Percentiles rank a stretch among this genome's conserved stretches.
phyloP scores from a whole-genome alignment of 1,140 invertebrate species.

The Diabrotica virgifera region DNA sequence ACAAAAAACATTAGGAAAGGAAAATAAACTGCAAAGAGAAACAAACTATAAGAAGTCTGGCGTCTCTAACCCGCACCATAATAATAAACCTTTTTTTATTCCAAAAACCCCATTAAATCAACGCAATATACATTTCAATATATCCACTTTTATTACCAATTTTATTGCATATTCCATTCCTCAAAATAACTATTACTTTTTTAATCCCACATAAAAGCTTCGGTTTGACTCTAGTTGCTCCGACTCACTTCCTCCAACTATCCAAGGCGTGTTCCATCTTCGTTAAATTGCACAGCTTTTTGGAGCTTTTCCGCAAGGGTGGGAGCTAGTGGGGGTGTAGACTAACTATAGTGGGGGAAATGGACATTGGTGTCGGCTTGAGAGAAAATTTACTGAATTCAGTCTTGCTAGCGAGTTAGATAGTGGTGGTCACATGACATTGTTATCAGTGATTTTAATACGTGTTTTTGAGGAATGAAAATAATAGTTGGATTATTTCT shows the following conservation, averaged over 20 bases:
- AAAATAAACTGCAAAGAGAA: not conserved
- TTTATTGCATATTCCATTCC: conserved; percentile 22
- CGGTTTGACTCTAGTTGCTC: not conserved
- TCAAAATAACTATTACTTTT: conserved; percentile 31
- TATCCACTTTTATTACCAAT: conserved; percentile 16
- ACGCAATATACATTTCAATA: conserved; percentile 21
- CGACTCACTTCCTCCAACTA: conserved; percentile 5
- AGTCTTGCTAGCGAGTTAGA: not conserved
- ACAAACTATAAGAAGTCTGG: not conserved
- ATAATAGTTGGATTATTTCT: not conserved
- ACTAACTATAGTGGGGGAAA: conserved; percentile 28
- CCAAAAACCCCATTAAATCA: conserved; percentile 15
- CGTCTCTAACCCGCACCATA: not conserved
- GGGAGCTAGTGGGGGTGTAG: conserved; percentile 28
- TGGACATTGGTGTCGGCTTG: conserved; percentile 5
- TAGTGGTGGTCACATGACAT: not conserved
- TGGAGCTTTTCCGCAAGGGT: conserved; percentile 22
- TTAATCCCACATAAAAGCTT: conserved; percentile 27
- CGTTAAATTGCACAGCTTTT: conserved; percentile 26
- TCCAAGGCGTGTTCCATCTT: conserved; percentile 12
- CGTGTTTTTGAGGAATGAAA: not conserved
- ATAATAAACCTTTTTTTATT: conserved; percentile 17
- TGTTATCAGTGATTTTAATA: not conserved
- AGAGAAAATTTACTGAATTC: not conserved
- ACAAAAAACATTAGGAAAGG: not conserved